A percentile compares a stretch with the other conserved stretches of the same genome.
These are phyloP conservation scores for Scaptomyza flava DNA, from an alignment of 2,888 invertebrate genomes.

Conservation along the genomic window DNA sequence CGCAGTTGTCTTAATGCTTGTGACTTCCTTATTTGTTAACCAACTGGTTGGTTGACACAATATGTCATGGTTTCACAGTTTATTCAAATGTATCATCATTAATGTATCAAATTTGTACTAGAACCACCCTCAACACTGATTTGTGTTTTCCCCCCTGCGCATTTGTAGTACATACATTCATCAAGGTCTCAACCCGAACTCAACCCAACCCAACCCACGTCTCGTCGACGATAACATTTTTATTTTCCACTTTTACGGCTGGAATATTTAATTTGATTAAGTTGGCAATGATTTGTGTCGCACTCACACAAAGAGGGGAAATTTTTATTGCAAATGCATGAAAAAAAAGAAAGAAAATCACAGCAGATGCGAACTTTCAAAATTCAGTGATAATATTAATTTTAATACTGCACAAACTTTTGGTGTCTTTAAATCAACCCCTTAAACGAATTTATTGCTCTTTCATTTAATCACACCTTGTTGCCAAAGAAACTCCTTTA, in stretches of 20 bases:
- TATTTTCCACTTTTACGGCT: conserved; percentile 75
- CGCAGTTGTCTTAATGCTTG: conserved; percentile 40
- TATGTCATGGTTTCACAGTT: conserved; percentile 75
- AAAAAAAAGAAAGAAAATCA: conserved; percentile 40
- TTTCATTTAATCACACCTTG: conserved; percentile 9
- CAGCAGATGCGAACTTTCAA: conserved; percentile 47
- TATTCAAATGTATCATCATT: conserved; percentile 72
- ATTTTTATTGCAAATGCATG: conserved; percentile 4
- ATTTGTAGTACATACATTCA: conserved; percentile 49
- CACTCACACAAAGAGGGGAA: conserved; percentile 33
- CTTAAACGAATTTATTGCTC: conserved; percentile 3
- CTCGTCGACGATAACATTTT: conserved; percentile 61
- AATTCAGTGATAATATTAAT: conserved; percentile 41
- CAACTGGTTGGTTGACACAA: conserved; percentile 65
- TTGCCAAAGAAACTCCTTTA: not conserved
- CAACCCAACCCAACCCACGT: conserved; percentile 29
- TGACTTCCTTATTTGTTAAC: conserved; percentile 26
- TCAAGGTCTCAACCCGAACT: conserved; percentile 46
- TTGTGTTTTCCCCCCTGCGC: not conserved
- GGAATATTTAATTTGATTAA: conserved; percentile 81
- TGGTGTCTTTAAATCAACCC: conserved; percentile 9
- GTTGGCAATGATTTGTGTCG: conserved; percentile 79
- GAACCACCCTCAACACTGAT: conserved; percentile 22
- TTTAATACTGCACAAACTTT: conserved; percentile 35
- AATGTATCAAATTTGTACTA: conserved; percentile 46